These are phyloP conservation scores for Myotis findleyi DNA, from an alignment of 2,797 vertebrate species.

Conservation along the genomic window DNA sequence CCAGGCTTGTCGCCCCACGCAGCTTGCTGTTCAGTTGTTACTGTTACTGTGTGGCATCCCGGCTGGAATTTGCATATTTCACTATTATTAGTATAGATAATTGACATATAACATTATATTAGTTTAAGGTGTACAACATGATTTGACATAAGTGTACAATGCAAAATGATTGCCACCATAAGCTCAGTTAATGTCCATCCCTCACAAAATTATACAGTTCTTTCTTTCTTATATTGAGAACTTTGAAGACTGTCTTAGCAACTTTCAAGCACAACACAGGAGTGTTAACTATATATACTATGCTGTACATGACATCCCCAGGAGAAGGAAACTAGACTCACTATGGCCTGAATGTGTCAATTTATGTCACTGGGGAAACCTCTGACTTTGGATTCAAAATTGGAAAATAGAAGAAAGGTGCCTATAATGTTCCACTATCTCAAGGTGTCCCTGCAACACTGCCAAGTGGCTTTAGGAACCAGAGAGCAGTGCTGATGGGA, in stretches of 20 bases:
- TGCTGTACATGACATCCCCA: neutral
- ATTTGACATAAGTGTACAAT: neutral
- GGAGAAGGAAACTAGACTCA: neutral
- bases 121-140: neutral
- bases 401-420: neutral
- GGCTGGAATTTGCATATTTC: no score
- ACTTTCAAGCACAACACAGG: neutral
- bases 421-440: neutral
- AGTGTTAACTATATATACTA: neutral
- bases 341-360: neutral
- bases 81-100: neutral
- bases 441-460: neutral
- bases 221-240: neutral
- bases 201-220: neutral
- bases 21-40: no score
- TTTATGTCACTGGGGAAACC: conserved; percentile 7
- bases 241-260: neutral
- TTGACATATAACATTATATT: neutral
- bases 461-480: rapidly evolving
- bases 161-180: neutral
- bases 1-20: no score
- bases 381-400: neutral
- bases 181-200: neutral
- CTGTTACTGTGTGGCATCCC: no score
- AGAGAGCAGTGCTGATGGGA: neutral